Evolutionary conservation across 2,888 invertebrate species (phyloP).

Genomic region (Morpho helenor): DNA sequence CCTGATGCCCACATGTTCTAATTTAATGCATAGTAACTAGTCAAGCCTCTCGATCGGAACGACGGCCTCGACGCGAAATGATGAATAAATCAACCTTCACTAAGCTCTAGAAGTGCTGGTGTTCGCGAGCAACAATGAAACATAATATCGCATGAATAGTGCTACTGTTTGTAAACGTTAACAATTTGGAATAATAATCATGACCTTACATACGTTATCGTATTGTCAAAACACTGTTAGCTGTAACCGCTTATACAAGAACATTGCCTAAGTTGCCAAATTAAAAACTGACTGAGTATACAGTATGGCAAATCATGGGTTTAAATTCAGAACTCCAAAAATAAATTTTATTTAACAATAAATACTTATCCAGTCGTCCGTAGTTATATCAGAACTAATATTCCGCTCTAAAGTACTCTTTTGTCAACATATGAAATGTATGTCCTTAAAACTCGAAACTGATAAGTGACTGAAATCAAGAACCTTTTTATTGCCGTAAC

Average conservation of each 20-base stretch:
- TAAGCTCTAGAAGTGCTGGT: slow-evolving; percentile 2
- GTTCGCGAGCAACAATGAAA: slow-evolving; percentile 3
- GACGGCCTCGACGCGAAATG: slow-evolving; percentile 6
- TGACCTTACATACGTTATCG: neutral
- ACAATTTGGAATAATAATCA: neutral
- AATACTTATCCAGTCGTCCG: no score
- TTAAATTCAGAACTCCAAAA: no score
- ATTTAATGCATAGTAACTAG: slow-evolving; percentile 22
- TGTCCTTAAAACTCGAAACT: no score
- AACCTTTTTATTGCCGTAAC: no score
- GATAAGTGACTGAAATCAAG: no score
- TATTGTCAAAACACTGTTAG: neutral
- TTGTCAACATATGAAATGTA: no score
- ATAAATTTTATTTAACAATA: no score
- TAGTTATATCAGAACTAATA: no score
- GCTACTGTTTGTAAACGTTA: slow-evolving; percentile 4
- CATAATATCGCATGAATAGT: neutral
- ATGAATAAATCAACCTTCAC: slow-evolving; percentile 13
- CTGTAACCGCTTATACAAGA: neutral
- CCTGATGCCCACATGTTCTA: slow-evolving; percentile 20
- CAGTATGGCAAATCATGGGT: no score
- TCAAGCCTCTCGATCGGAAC: slow-evolving; percentile 6
- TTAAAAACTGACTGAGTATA: no score
- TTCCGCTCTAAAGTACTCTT: no score
- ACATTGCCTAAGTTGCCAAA: no score